Conservation (phyloP, 2,888 invertebrate species). For the Athalia cordata region DNA sequence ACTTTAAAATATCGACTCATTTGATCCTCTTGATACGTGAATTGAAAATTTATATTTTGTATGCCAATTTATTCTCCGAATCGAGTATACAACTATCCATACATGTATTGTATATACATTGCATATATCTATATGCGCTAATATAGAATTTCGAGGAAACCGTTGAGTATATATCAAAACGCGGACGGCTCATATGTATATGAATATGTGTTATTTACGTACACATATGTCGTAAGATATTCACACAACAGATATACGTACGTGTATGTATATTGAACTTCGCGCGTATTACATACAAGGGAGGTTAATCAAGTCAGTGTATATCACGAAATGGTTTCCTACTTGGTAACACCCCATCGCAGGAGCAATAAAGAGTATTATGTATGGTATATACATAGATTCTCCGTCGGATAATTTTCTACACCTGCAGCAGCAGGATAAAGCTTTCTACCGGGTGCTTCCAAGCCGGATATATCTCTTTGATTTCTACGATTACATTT, state of each 20-base stretch:
- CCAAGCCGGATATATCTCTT: conserved; percentile 56
- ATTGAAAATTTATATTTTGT: too few species aligned
- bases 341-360: conserved; percentile 70
- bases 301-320: conserved; percentile 65
- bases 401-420: conserved; percentile 49
- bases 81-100: too few species aligned
- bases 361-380: conserved; percentile 46
- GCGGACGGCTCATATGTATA: too few species aligned
- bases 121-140: too few species aligned
- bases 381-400: too few species aligned
- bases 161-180: too few species aligned
- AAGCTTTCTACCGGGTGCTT: conserved; percentile 24
- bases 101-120: too few species aligned
- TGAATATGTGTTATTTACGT: neutral
- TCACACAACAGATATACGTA: neutral
- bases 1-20: too few species aligned
- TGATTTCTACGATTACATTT: conserved; percentile 70
- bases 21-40: too few species aligned
- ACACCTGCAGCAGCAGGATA: conserved; percentile 31
- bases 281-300: neutral
- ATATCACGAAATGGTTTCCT: conserved; percentile 67
- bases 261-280: neutral
- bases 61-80: too few species aligned
- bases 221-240: too few species aligned
- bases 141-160: too few species aligned